Percentiles rank a stretch among this genome's conserved stretches.
Conservation (phyloP, 2,113 vertebrate species). For the Oostethus manadensis region DNA sequence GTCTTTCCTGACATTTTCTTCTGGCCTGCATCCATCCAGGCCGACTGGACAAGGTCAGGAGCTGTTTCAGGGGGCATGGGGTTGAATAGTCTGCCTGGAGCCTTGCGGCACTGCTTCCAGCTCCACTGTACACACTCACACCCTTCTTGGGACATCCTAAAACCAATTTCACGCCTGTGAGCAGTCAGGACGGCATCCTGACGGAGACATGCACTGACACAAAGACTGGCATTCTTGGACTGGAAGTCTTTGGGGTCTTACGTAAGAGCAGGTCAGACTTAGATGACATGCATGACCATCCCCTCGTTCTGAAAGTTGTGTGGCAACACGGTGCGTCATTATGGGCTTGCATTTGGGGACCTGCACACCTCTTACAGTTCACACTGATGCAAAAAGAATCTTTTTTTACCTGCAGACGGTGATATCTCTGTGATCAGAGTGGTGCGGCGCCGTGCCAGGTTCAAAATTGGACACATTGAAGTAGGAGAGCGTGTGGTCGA, state of each 20-base stretch:
- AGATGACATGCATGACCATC: conserved; percentile 49
- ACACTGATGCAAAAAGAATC: background rate
- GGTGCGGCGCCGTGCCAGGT: conserved; percentile 77
- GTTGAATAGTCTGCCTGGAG: conserved; percentile 12
- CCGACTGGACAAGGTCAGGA: conserved; percentile 20
- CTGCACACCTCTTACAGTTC: no score
- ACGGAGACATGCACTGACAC: conserved; percentile 22
- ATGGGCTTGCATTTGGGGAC: background rate
- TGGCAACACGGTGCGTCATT: background rate
- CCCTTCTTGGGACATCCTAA: background rate
- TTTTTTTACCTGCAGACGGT: conserved; percentile 83
- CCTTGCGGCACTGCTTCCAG: conserved; percentile 8
- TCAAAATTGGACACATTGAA: conserved; percentile 92
- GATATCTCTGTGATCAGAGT: conserved; percentile 72
- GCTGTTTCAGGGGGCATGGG: conserved; percentile 4
- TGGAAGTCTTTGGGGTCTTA: conserved; percentile 29
- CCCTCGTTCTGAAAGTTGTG: conserved; percentile 19
- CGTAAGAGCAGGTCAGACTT: conserved; percentile 44
- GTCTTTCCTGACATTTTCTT: background rate
- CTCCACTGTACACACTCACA: conserved; percentile 17
- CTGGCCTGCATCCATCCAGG: conserved; percentile 8
- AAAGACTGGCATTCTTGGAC: conserved; percentile 56
- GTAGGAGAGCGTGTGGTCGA: conserved; percentile 93
- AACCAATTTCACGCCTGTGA: background rate
- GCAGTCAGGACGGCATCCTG: background rate